Conservation (phyloP, 2,113 vertebrate genomes). For the Sinocyclocheilus anophthalmus region DNA sequence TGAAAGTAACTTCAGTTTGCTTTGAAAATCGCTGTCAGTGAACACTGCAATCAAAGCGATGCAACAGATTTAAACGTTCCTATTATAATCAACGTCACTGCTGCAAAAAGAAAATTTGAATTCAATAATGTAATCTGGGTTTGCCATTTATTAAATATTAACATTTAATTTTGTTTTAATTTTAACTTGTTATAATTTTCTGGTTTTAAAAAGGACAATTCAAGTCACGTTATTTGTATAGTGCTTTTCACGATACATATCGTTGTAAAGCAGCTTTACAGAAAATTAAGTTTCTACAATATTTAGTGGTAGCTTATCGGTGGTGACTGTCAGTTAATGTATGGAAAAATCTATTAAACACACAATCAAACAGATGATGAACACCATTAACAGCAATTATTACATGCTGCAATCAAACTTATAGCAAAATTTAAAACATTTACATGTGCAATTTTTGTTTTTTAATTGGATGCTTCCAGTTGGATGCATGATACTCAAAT, state of each 20-base stretch:
- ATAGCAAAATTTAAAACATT: not conserved
- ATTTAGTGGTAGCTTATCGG: no score
- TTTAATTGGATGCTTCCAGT: not conserved
- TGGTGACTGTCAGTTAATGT: no score
- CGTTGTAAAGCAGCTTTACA: no score
- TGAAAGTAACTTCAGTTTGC: not conserved
- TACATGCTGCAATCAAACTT: no score
- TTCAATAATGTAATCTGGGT: no score
- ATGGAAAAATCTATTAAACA: no score
- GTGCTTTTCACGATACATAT: no score
- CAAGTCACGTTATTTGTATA: no score
- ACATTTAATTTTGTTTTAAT: not conserved
- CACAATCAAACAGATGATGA: no score
- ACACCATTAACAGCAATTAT: no score
- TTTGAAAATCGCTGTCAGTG: constrained; percentile 16
- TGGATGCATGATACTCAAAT: not conserved
- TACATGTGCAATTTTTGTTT: not conserved
- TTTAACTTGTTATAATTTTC: not conserved
- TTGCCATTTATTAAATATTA: not conserved
- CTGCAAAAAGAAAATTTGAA: not conserved
- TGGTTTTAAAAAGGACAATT: not conserved
- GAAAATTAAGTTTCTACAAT: no score
- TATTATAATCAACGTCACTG: not conserved
- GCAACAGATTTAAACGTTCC: not conserved
- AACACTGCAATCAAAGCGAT: not conserved